These are phyloP conservation scores for Drosophila mercatorum DNA, from an alignment of 2,888 invertebrate genomes.

Conservation along the genomic window DNA sequence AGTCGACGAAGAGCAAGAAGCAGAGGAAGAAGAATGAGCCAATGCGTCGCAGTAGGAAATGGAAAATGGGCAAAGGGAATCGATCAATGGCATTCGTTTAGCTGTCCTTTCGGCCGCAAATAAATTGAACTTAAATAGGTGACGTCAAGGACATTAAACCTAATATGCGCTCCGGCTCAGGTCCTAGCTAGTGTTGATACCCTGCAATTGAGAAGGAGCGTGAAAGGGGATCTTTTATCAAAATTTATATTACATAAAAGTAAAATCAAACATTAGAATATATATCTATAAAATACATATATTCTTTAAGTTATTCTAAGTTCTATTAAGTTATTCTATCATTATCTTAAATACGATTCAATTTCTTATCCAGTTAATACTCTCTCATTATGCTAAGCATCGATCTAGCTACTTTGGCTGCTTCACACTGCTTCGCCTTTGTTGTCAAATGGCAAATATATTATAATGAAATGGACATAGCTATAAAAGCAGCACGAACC, in stretches of 20 bases:
- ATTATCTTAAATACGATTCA: background rate
- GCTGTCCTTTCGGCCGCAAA: constrained; percentile 65
- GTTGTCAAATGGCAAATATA: constrained; percentile 9
- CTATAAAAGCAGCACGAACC: background rate
- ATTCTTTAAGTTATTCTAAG: too few relatives aligned
- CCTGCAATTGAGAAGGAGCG: background rate
- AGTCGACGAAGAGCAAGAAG: background rate
- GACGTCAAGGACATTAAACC: constrained; percentile 73
- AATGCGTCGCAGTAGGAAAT: background rate
- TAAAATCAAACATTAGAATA: too few relatives aligned
- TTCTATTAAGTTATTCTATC: too few relatives aligned
- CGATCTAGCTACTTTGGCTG: background rate
- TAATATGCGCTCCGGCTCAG: constrained; percentile 54
- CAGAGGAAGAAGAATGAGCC: background rate
- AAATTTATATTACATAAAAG: too few relatives aligned
- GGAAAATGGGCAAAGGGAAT: constrained; percentile 44
- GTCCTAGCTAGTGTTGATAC: constrained; percentile 18
- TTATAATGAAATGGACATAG: constrained; percentile 11
- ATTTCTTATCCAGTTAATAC: background rate
- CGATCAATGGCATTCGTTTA: constrained; percentile 69
- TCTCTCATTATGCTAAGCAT: background rate
- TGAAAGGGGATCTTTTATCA: too few relatives aligned
- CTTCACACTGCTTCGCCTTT: background rate
- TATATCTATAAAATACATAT: too few relatives aligned
- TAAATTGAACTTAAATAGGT: constrained; percentile 78